Conservation (phyloP, 2,888 invertebrate species). For the Megastigmus dorsalis region DNA sequence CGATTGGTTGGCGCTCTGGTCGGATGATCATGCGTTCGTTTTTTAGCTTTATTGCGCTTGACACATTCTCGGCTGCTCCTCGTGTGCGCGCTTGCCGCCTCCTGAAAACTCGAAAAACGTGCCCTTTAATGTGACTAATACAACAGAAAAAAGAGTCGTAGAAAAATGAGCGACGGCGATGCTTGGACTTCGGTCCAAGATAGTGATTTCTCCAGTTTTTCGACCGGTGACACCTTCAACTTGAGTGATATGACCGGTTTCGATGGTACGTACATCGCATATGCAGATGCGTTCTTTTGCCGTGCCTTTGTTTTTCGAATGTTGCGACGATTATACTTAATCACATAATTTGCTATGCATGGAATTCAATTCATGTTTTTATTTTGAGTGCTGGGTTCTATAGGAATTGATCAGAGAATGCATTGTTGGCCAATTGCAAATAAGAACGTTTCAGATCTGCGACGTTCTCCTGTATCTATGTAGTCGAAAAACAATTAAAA, state of each 20-base stretch:
- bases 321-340: not conserved
- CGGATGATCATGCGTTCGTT: conserved; percentile 68
- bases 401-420: too few species aligned
- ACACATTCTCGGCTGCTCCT: conserved; percentile 57
- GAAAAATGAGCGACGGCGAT: conserved; percentile 70
- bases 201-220: conserved; percentile 73
- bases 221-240: conserved; percentile 78
- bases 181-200: conserved; percentile 68
- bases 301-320: conserved; percentile 3
- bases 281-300: not conserved
- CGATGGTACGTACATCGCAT: conserved; percentile 80
- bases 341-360: too few species aligned
- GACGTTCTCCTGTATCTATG: too few species aligned
- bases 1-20: conserved; percentile 77
- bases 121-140: conserved; percentile 67
- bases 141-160: conserved; percentile 23
- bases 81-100: not conserved
- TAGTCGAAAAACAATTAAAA: too few species aligned
- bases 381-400: too few species aligned
- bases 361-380: too few species aligned
- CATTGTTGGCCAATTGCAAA: too few species aligned
- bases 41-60: conserved; percentile 59
- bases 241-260: conserved; percentile 82
- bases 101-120: conserved; percentile 4
- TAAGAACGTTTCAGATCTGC: too few species aligned